Conservation (phyloP, 1,140 invertebrate species). For the Protaetia brevitarsis region DNA sequence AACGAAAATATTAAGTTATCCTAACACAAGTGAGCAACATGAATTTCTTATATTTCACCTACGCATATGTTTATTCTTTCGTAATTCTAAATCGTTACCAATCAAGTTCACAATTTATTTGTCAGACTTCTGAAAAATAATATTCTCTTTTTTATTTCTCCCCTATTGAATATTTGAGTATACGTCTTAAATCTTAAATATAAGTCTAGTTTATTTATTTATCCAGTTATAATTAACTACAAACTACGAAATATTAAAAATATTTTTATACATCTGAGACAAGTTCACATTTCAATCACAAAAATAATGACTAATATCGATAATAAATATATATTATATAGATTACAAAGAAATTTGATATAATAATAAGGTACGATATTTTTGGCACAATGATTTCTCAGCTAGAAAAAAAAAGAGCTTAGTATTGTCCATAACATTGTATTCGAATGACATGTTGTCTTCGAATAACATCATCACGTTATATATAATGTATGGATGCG, state of each 20-base stretch:
- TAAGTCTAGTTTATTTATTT: background rate
- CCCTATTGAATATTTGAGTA: too few species aligned
- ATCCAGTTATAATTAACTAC: slow-evolving; percentile 2
- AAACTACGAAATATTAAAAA: slow-evolving; percentile 19
- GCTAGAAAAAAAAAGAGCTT: background rate
- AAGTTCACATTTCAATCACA: slow-evolving; percentile 7
- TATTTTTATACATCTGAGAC: slow-evolving; percentile 22
- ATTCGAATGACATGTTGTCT: too few species aligned
- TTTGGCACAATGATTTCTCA: background rate
- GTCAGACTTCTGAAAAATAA: background rate
- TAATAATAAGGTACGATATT: slow-evolving; percentile 9
- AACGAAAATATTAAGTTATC: too few species aligned
- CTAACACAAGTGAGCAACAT: too few species aligned
- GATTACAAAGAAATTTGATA: background rate
- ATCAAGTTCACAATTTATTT: too few species aligned
- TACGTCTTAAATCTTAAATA: background rate
- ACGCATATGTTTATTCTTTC: too few species aligned
- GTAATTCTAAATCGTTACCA: too few species aligned
- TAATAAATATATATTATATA: background rate
- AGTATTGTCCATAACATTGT: too few species aligned
- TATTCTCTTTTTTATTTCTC: background rate
- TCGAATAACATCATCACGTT: too few species aligned
- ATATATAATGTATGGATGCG: too few species aligned
- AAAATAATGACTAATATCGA: slow-evolving; percentile 4
- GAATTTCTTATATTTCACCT: too few species aligned